These are phyloP conservation scores for Trachelus iudaicus DNA, from an alignment of 2,888 invertebrate species.

Conservation along the genomic window DNA sequence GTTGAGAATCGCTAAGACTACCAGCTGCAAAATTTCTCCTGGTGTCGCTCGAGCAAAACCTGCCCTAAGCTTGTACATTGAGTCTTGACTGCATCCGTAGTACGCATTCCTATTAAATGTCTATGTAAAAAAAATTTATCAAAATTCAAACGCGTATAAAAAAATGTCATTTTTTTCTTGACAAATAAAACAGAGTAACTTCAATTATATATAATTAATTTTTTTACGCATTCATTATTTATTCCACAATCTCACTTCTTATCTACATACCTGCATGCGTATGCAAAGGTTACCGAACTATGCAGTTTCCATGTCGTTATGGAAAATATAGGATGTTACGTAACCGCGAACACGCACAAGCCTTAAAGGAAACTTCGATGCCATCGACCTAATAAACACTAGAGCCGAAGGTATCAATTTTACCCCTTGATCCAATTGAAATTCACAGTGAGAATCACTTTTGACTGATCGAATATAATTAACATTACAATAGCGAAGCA, in stretches of 20 bases:
- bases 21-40: conserved; percentile 38
- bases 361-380: neutral
- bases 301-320: neutral
- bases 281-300: neutral
- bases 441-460: neutral
- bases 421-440: neutral
- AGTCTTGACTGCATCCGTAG: too few species aligned
- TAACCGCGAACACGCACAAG: neutral
- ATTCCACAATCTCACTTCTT: neutral
- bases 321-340: neutral
- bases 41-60: conserved; percentile 16
- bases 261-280: neutral
- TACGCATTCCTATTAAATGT: too few species aligned
- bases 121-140: too few species aligned
- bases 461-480: too few species aligned
- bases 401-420: neutral
- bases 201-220: too few species aligned
- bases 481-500: too few species aligned
- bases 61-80: neutral
- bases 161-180: too few species aligned
- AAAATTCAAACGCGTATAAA: too few species aligned
- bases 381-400: neutral
- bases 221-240: too few species aligned
- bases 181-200: too few species aligned
- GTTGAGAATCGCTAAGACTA: conserved; percentile 21